Percentiles rank a stretch among this genome's conserved stretches.
Evolutionary conservation across 2,797 vertebrate species (phyloP).

Genomic region (Pantherophis alleghaniensis): DNA sequence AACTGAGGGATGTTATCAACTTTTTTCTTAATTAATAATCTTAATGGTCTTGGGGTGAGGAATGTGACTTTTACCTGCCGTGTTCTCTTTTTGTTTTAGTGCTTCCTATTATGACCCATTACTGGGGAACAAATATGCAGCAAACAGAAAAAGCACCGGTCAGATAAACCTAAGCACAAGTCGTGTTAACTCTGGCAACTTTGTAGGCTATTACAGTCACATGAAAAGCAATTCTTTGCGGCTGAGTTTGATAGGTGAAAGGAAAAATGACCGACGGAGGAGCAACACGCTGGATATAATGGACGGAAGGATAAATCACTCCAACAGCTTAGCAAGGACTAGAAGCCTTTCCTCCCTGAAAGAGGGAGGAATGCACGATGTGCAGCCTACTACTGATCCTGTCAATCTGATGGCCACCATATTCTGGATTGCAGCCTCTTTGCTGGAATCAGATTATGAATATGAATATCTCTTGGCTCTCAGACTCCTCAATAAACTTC

Average conservation of each 20-base stretch:
- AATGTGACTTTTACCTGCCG: conserved; percentile 6
- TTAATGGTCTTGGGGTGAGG: neutral
- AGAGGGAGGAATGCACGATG: conserved; percentile 80
- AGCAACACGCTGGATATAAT: conserved; percentile 96
- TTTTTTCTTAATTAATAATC: neutral
- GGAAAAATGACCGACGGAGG: conserved; percentile 84
- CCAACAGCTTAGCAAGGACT: conserved; percentile 90
- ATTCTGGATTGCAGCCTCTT: conserved; percentile 95
- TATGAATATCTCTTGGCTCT: conserved; percentile 97
- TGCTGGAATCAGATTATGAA: conserved; percentile 97
- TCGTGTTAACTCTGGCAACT: conserved; percentile 75
- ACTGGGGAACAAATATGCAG: conserved; percentile 90
- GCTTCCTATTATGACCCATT: conserved; percentile 84
- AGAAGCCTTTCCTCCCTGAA: conserved; percentile 92
- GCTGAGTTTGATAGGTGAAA: conserved; percentile 84
- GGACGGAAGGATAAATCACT: conserved; percentile 87
- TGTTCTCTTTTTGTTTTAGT: conserved; percentile 68
- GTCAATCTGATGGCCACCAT: conserved; percentile 94
- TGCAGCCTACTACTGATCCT: conserved; percentile 88
- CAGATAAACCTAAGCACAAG: conserved; percentile 91
- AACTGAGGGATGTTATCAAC: neutral
- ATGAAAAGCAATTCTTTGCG: conserved; percentile 91
- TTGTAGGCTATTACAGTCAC: conserved; percentile 76
- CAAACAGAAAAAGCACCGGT: conserved; percentile 97
- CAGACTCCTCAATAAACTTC: conserved; percentile 92